Evolutionary conservation across 2,888 invertebrate species (phyloP), one percentile per base, ranked within the genome.

Genomic region (Drosophila melanosoma): DNA sequence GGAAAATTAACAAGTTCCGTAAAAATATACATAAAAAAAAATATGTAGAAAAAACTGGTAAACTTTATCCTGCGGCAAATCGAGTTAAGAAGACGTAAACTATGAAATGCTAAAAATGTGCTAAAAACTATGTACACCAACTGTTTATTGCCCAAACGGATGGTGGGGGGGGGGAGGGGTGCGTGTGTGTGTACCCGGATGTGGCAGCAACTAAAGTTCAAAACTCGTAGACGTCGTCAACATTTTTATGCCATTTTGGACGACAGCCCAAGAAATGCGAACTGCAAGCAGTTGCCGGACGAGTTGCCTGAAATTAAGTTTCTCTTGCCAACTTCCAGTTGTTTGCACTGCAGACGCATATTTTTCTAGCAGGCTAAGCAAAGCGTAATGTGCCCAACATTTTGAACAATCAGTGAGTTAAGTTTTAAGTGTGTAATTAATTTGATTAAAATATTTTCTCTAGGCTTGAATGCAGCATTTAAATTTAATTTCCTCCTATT

Each of bases 1-100:
- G 90, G 90, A 87, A 87, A 87, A 87, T 87, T 87, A 87, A 90
- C 88, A 90, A 87, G 86, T 87, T 90, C 71, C 74, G 69, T 51
- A 67, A 67, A 65, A 62, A 58, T 36, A n/a, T 26, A 35, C 26
- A 23, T 53, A 53, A 58, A 38, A 42, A 42, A 56, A 66, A 54
- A 60, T 63, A 51, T 53, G 49, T 33, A 38, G 40, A 40, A 61
- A 65, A 57, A 77, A 66, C 74, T 68, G 67, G 20, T 32, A 85
- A 85, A 85, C 87, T 85, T 85, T 74, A 71, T 87, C 87, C 84
- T 73, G 85, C 79, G 58, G 76, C 76, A 89, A 89, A 82, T 79
- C 76, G 78, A 87, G 88, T 87, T 82, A 89, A 88, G 82, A 84
- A 89, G 84, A 84, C 87, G 75, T 76, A 82, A 89, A 89, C 87